phyloP scores from a whole-genome alignment of 2,888 invertebrate genomes.

The Poecilus cupreus region DNA sequence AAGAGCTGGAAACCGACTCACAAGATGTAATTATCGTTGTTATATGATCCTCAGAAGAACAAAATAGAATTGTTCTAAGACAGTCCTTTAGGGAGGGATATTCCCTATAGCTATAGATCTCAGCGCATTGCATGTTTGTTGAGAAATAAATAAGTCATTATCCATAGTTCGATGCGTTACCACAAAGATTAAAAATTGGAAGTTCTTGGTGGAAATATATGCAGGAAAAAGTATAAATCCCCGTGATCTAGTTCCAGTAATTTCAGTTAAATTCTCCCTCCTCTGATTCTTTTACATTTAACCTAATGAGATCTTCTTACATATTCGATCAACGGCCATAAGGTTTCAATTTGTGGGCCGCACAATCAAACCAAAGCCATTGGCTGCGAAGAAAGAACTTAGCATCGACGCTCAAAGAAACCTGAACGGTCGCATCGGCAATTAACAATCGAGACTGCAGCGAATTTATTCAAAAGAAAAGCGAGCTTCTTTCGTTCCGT shows the following conservation, averaged over 20 bases:
- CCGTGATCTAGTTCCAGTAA: neutral
- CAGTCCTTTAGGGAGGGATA: no score
- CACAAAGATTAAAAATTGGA: no score
- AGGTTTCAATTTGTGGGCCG: slow-evolving; percentile 38
- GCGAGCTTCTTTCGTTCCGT: slow-evolving; percentile 32
- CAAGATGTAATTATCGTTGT: slow-evolving; percentile 34
- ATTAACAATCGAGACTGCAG: slow-evolving; percentile 48
- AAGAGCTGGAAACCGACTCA: slow-evolving; percentile 12
- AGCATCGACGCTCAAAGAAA: slow-evolving; percentile 21
- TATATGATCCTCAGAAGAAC: neutral
- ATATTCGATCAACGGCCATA: slow-evolving; percentile 20
- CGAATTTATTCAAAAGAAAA: slow-evolving; percentile 52
- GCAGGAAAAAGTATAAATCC: neutral
- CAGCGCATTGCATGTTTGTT: no score
- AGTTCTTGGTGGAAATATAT: no score
- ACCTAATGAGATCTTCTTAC: slow-evolving; percentile 22
- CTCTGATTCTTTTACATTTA: slow-evolving; percentile 17
- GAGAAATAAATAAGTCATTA: no score
- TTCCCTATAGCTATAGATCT: no score
- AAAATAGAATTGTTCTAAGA: no score
- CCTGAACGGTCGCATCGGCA: slow-evolving; percentile 44
- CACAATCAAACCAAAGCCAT: slow-evolving; percentile 19
- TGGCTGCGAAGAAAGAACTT: slow-evolving; percentile 26
- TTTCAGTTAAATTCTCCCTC: neutral
- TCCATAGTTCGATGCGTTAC: no score